These are phyloP conservation scores for Orientallactaga sibirica DNA, from an alignment of 2,797 vertebrate species.

Conservation along the genomic window DNA sequence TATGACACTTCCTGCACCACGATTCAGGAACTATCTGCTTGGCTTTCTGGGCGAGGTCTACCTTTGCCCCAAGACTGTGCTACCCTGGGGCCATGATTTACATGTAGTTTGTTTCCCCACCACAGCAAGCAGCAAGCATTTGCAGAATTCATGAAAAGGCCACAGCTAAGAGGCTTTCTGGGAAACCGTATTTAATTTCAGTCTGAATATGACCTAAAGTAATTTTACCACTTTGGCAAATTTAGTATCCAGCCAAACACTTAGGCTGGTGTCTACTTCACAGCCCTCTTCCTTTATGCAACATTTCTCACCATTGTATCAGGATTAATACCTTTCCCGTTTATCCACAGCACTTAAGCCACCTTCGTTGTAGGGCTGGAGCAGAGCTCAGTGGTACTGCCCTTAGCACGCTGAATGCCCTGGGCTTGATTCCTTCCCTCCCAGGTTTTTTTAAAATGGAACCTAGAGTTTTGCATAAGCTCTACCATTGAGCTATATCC, in stretches of 20 bases:
- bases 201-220: background rate
- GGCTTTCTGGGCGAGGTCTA: background rate
- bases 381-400: background rate
- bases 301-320: fast-evolving
- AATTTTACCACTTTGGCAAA: background rate
- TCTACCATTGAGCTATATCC: background rate
- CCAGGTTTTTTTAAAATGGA: background rate
- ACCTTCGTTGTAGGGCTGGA: background rate
- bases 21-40: background rate
- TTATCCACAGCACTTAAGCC: background rate
- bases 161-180: background rate
- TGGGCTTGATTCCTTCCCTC: background rate
- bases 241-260: background rate
- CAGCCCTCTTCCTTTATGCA: background rate
- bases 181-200: background rate
- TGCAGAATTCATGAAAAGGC: background rate
- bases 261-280: fast-evolving
- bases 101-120: background rate
- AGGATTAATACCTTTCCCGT: background rate
- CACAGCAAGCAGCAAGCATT: fast-evolving
- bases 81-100: background rate
- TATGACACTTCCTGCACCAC: background rate
- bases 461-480: background rate
- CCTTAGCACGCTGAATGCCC: background rate
- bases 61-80: background rate